Base-by-base conservation (phyloP, 2,888 invertebrate species). In the Luffia ferchaultella region DNA sequence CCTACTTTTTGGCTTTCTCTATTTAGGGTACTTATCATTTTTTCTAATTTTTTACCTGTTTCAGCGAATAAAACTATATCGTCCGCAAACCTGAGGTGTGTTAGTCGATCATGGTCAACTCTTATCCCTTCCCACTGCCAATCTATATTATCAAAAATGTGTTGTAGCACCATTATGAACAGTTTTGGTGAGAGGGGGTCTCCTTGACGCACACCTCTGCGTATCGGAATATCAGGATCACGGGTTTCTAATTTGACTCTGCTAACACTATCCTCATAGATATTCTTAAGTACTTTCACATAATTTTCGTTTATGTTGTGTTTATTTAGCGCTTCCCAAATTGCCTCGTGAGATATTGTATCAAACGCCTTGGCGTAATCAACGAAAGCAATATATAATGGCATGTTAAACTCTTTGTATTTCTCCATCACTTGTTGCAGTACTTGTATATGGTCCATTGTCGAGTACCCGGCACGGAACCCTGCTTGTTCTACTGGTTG, bases 401-500 rank as follows among this genome's bases (percentile, higher is more conserved):
- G 3, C 3, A 30, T 7, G 5, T 30, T 3, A 30, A 7, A 30
- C 12, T 30, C 30, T 7, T 30, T 30, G 30, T 30, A 30, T 12
- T 30, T 30, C 30, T 30, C 30, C 12, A 30, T 30, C 3, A 30
- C 12, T 12, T 30, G 30, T 7, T 12, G 30, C 3, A 30, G 5
- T 30, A 12, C 12, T 7, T 30, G 30, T 3, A 30, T 30, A 30
- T 30, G 42, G 48, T 42, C 48, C 40, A 41, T 48, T 18, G 18
- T 42, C 40, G 42, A 48, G n/a, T 41, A 42, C 3, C 15, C n/a
- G 7, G 40, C 15, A 41, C 16, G 18, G 41, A 16, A 18, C 2
- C 49, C 53, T 51, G 52, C 17, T 9, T 16, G 48, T 1, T 49
- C 17, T 9, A 55, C 55, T 0, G 57, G 55, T 53, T 57, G 57